Evolutionary conservation across 2,113 vertebrate genomes (phyloP).

Genomic region (Phalacrocorax aristotelis): DNA sequence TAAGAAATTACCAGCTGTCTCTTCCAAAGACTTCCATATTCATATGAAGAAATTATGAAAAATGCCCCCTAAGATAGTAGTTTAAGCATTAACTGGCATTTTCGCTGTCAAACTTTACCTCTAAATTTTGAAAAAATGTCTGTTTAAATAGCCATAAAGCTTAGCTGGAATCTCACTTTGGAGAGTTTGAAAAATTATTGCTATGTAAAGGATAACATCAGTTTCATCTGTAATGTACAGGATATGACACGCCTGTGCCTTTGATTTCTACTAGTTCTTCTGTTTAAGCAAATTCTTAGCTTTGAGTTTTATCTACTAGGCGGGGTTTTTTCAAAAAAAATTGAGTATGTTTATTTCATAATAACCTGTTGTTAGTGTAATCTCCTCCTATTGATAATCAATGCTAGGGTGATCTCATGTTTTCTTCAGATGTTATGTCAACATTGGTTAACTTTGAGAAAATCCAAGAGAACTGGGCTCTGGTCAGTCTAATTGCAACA

Average conservation of each 20-base stretch:
- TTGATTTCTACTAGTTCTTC: background rate
- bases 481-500: background rate
- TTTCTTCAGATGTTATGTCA: background rate
- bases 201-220: background rate
- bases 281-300: background rate
- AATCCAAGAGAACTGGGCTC: background rate
- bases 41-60: background rate
- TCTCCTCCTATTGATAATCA: background rate
- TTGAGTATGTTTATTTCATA: background rate
- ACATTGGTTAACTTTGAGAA: background rate
- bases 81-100: background rate
- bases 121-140: background rate
- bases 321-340: accelerated
- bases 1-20: background rate
- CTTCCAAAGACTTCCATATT: background rate
- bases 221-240: background rate
- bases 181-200: background rate
- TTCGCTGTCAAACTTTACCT: background rate
- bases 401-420: background rate
- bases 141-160: background rate
- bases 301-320: background rate
- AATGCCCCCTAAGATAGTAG: background rate
- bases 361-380: background rate
- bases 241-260: background rate
- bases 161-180: background rate